These are phyloP conservation scores for Aethes cnicana DNA, from an alignment of 2,888 invertebrate species.

Conservation along the genomic window DNA sequence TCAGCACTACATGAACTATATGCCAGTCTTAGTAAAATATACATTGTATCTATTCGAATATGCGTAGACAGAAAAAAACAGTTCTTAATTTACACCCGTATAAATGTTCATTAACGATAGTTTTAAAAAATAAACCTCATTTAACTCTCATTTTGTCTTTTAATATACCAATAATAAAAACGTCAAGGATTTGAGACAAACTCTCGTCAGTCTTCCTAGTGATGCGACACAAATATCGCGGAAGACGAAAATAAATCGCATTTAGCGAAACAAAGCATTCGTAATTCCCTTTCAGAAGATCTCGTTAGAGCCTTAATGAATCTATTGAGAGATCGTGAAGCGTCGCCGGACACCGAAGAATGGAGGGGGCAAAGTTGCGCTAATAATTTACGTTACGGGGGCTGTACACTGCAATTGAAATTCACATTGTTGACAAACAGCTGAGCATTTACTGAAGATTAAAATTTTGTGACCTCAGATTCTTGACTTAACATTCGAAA, in stretches of 20 bases:
- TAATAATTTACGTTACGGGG: constrained; percentile 70
- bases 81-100: too few relatives aligned
- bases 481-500: too few relatives aligned
- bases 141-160: too few relatives aligned
- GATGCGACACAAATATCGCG: constrained; percentile 53
- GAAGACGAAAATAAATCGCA: constrained; percentile 72
- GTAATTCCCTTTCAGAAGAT: constrained; percentile 73
- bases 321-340: constrained; percentile 78
- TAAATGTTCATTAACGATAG: too few relatives aligned
- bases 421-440: not conserved
- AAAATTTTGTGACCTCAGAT: too few relatives aligned
- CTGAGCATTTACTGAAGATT: too few relatives aligned
- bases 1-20: too few relatives aligned
- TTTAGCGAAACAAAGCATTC: constrained; percentile 76
- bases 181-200: not conserved
- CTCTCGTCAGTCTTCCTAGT: constrained; percentile 29
- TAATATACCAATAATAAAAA: not conserved
- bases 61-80: too few relatives aligned
- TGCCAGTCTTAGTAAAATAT: too few relatives aligned
- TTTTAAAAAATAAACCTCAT: too few relatives aligned
- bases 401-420: constrained; percentile 12
- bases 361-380: constrained; percentile 63
- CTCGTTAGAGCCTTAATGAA: constrained; percentile 81
- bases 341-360: constrained; percentile 65
- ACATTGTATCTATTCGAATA: too few relatives aligned